Conservation (phyloP, 2,113 vertebrate species). For the Nematolebias whitei region DNA sequence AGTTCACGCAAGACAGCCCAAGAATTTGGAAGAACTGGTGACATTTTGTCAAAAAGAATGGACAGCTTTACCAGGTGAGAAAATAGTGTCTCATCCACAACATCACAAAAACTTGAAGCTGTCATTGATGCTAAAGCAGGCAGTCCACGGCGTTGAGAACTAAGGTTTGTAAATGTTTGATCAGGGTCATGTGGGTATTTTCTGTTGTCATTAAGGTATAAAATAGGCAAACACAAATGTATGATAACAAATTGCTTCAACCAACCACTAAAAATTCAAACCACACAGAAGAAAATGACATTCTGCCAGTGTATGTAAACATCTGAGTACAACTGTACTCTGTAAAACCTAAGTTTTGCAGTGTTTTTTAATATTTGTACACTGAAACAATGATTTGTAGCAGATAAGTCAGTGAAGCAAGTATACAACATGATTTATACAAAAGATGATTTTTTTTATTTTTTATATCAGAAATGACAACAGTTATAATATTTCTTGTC, state of each 20-base stretch:
- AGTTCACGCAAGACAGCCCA: constrained; percentile 12
- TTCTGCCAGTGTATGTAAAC: too few species aligned
- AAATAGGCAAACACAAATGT: neutral
- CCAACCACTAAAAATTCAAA: neutral
- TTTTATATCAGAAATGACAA: too few species aligned
- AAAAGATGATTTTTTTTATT: too few species aligned
- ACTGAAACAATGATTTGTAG: too few species aligned
- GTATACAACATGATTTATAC: too few species aligned
- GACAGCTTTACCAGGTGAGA: constrained; percentile 9
- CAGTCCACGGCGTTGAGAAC: neutral
- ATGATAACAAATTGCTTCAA: neutral
- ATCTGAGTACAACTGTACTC: too few species aligned
- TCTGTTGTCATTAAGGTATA: neutral
- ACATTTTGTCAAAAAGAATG: constrained; percentile 3
- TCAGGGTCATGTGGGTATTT: neutral
- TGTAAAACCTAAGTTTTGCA: too few species aligned
- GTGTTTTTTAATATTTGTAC: too few species aligned
- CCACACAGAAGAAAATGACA: too few species aligned
- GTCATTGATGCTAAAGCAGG: neutral
- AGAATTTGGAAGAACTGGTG: neutral
- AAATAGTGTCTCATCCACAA: constrained; percentile 1
- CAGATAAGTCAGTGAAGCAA: neutral
- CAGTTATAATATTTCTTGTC: too few species aligned
- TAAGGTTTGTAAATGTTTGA: neutral
- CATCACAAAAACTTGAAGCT: constrained; percentile 4